Evolutionary conservation across 2,888 invertebrate species (phyloP).

Genomic region (Argyra leucocephala): DNA sequence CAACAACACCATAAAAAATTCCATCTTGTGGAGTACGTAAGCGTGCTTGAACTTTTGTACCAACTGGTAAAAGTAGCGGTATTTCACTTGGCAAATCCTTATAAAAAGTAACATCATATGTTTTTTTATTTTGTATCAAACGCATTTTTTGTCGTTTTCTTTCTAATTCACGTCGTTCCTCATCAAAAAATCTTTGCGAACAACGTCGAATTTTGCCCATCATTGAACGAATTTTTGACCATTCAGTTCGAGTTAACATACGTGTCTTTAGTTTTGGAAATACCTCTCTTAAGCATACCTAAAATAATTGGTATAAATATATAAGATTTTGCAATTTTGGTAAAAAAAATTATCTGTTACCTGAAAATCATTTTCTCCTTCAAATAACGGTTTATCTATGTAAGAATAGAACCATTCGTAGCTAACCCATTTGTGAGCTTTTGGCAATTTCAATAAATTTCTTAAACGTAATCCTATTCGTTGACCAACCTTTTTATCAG

Average conservation of each 20-base stretch:
- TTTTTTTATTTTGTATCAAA: constrained; percentile 83
- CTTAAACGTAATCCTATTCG: constrained; percentile 78
- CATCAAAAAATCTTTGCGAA: constrained; percentile 89
- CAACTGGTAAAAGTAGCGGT: constrained; percentile 87
- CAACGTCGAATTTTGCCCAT: constrained; percentile 96
- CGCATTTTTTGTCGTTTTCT: constrained; percentile 85
- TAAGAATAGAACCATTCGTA: constrained; percentile 99
- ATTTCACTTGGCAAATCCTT: constrained; percentile 91
- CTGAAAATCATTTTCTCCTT: constrained; percentile 93
- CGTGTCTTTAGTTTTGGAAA: constrained; percentile 85
- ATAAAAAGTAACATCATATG: constrained; percentile 62
- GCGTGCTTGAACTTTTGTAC: constrained; percentile 72
- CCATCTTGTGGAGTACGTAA: constrained; percentile 90
- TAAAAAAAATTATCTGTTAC: constrained; percentile 52
- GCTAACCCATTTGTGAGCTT: constrained; percentile 98
- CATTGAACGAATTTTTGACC: constrained; percentile 88
- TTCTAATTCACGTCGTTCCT: constrained; percentile 84
- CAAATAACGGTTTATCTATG: constrained; percentile 88
- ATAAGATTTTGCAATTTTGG: too few relatives aligned
- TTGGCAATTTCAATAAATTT: constrained; percentile 91
- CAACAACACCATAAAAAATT: constrained; percentile 84
- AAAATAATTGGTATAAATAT: not conserved
- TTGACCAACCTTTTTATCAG: constrained; percentile 79
- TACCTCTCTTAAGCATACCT: constrained; percentile 71
- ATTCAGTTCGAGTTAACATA: constrained; percentile 78